phyloP scores from a whole-genome alignment of 1,140 invertebrate genomes.

The Drosophila sp. region DNA sequence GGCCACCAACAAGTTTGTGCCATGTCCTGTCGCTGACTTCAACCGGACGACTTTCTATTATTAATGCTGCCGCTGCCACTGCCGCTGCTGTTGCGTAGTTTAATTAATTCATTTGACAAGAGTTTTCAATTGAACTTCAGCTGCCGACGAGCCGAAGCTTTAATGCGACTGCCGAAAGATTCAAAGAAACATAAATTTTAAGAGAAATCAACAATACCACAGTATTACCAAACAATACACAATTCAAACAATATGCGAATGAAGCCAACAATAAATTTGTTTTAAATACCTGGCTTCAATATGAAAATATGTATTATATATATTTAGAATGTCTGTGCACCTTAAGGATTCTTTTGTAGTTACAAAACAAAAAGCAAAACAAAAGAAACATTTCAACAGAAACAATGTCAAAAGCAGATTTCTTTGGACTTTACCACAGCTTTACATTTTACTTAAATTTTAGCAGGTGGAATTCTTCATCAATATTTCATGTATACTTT shows the following conservation, averaged over 20 bases:
- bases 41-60: slow-evolving; percentile 77
- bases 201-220: too few relatives aligned
- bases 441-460: slow-evolving; percentile 7
- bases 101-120: slow-evolving; percentile 83
- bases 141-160: slow-evolving; percentile 20
- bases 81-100: slow-evolving; percentile 61
- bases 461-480: background rate
- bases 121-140: slow-evolving; percentile 73
- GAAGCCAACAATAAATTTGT: slow-evolving; percentile 41
- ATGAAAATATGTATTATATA: slow-evolving; percentile 31
- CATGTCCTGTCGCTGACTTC: slow-evolving; percentile 62
- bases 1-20: slow-evolving; percentile 55
- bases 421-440: background rate
- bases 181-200: too few relatives aligned
- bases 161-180: slow-evolving; percentile 15
- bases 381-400: background rate
- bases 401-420: slow-evolving; percentile 24
- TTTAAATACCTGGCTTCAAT: slow-evolving; percentile 31
- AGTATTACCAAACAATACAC: slow-evolving; percentile 26
- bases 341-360: slow-evolving; percentile 14
- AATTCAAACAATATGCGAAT: slow-evolving; percentile 1
- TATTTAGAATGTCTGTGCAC: background rate
- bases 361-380: slow-evolving; percentile 8
- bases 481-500: slow-evolving; percentile 32
- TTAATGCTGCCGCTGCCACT: slow-evolving; percentile 61